These are phyloP conservation scores for Ophioderma brevispina DNA, from an alignment of 35 echinoderm and acorn worm genomes.

Conservation along the genomic window DNA sequence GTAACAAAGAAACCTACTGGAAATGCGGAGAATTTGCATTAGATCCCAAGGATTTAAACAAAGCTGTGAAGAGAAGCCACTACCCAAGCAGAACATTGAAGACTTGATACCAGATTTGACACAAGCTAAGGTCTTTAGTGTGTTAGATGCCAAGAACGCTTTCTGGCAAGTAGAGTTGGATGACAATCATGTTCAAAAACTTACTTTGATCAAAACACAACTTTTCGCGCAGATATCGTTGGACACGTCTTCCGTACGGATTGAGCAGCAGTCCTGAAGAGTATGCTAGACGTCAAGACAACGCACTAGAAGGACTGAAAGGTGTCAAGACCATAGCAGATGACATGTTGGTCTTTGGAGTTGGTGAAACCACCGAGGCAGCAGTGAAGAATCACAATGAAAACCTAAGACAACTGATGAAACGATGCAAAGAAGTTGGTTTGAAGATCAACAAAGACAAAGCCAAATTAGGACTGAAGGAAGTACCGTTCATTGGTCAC, in stretches of 20 bases:
- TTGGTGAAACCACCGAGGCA: constrained; percentile 50
- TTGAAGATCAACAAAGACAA: too few relatives aligned
- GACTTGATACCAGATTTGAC: constrained; percentile 16
- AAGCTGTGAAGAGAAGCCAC: constrained; percentile 61
- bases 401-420: too few relatives aligned
- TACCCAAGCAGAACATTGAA: constrained; percentile 70
- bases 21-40: constrained; percentile 22
- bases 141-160: constrained; percentile 21
- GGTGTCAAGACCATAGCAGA: constrained; percentile 25
- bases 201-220: constrained; percentile 83
- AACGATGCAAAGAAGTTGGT: too few relatives aligned
- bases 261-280: constrained; percentile 60
- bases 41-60: constrained; percentile 78
- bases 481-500: too few relatives aligned
- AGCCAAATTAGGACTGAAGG: too few relatives aligned
- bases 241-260: constrained; percentile 73
- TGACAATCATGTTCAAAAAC: constrained; percentile 8
- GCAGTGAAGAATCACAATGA: constrained; percentile 55
- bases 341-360: constrained; percentile 66
- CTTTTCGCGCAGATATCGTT: constrained; percentile 62
- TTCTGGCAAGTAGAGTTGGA: constrained; percentile 41
- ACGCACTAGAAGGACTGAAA: constrained; percentile 29
- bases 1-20: constrained; percentile 42
- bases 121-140: too few relatives aligned
- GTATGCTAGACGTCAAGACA: constrained; percentile 55